Evolutionary conservation across 2,797 vertebrate species (phyloP).

Genomic region (Molossus molossus): DNA sequence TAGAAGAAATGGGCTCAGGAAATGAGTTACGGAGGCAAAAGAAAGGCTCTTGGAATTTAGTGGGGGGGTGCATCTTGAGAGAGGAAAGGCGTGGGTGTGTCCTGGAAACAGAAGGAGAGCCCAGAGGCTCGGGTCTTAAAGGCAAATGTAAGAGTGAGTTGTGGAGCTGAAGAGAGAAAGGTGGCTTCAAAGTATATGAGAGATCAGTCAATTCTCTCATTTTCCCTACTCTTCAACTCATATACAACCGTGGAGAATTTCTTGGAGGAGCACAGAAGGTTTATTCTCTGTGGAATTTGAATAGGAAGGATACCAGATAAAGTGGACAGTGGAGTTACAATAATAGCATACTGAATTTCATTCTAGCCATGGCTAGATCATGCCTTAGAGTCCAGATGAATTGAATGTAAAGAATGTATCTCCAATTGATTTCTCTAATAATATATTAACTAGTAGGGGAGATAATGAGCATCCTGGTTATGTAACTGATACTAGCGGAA

Average conservation of each 20-base stretch:
- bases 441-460: not conserved
- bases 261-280: not conserved
- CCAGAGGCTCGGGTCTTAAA: not conserved
- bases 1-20: not conserved
- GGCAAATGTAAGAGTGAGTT: not conserved
- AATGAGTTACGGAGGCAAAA: not conserved
- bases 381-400: not conserved
- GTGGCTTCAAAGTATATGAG: not conserved
- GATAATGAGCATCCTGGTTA: not conserved
- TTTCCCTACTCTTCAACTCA: not conserved
- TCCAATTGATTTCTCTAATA: not conserved
- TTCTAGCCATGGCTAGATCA: not conserved
- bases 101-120: too few species aligned
- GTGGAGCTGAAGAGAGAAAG: not conserved
- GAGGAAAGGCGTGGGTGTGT: too few species aligned
- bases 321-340: not conserved
- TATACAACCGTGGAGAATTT: not conserved
- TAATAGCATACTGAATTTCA: not conserved
- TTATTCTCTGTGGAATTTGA: not conserved
- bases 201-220: not conserved
- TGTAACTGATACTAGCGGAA: not conserved
- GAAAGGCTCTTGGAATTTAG: not conserved
- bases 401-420: not conserved
- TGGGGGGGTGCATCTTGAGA: not conserved
- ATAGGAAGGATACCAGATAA: not conserved